Evolutionary conservation across 2,113 vertebrate species (phyloP).

Genomic region (Anoplopoma fimbria): DNA sequence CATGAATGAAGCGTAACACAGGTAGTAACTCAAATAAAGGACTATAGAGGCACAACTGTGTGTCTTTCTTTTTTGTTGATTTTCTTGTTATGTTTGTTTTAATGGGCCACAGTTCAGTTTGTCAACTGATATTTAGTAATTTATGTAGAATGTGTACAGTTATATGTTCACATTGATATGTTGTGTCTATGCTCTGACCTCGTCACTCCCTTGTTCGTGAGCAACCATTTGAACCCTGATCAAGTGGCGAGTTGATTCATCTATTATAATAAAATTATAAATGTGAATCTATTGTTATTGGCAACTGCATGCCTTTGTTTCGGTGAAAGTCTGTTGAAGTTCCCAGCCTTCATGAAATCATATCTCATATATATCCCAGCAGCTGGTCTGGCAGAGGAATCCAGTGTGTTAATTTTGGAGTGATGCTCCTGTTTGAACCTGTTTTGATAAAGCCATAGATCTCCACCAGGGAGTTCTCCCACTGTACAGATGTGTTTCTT

Average conservation of each 20-base stretch:
- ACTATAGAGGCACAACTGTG: background rate
- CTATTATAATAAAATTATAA: constrained; percentile 13
- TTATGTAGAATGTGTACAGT: background rate
- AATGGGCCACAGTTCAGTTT: background rate
- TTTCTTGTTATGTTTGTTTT: background rate
- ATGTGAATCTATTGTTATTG: constrained; percentile 39
- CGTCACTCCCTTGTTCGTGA: constrained; percentile 13
- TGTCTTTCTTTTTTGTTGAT: background rate
- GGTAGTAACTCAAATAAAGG: background rate
- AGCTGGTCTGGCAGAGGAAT: constrained; percentile 45
- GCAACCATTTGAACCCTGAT: constrained; percentile 24
- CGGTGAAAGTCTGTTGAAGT: constrained; percentile 36
- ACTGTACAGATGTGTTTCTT: constrained; percentile 35
- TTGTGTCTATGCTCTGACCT: background rate
- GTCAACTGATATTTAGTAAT: background rate
- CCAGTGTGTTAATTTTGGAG: constrained; percentile 67
- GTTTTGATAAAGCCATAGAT: constrained; percentile 51
- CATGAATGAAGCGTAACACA: background rate
- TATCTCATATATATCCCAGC: constrained; percentile 42
- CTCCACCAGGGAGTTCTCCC: constrained; percentile 21
- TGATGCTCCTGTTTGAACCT: constrained; percentile 49
- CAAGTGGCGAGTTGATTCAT: background rate
- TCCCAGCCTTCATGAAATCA: constrained; percentile 53
- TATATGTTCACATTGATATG: background rate
- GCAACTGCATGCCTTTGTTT: constrained; percentile 38